These are phyloP conservation scores for Hemibagrus wyckioides DNA, from an alignment of 2,113 vertebrate species.

Conservation along the genomic window DNA sequence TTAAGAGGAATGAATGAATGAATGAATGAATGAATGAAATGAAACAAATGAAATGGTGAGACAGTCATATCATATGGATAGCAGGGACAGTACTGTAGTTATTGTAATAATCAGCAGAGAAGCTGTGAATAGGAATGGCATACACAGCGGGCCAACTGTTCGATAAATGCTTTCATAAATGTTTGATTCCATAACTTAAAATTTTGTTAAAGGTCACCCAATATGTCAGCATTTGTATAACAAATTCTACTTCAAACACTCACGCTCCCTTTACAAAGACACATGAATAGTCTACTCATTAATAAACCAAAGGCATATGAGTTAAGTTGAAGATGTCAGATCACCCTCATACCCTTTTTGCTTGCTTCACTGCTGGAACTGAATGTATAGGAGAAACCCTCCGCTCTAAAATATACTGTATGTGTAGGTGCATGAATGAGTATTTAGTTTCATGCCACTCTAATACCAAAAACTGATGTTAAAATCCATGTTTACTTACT, in stretches of 20 bases:
- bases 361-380: background rate
- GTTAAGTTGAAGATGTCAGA: background rate
- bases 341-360: background rate
- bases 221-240: background rate
- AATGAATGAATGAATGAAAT: background rate
- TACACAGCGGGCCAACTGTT: background rate
- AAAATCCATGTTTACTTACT: too few species aligned
- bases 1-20: background rate
- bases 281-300: too few species aligned
- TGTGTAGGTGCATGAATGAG: too few species aligned
- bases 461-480: too few species aligned
- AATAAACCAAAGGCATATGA: background rate
- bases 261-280: too few species aligned
- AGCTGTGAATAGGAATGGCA: background rate
- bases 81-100: background rate
- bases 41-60: background rate
- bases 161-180: background rate
- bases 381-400: too few species aligned
- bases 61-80: background rate
- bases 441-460: too few species aligned
- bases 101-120: background rate
- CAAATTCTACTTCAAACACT: background rate
- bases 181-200: background rate
- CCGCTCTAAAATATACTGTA: too few species aligned
- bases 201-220: constrained; percentile 2